Evolutionary conservation across 2,797 vertebrate species (phyloP), one percentile per base, ranked within the genome.

Genomic region (Sebastes elongatus): DNA sequence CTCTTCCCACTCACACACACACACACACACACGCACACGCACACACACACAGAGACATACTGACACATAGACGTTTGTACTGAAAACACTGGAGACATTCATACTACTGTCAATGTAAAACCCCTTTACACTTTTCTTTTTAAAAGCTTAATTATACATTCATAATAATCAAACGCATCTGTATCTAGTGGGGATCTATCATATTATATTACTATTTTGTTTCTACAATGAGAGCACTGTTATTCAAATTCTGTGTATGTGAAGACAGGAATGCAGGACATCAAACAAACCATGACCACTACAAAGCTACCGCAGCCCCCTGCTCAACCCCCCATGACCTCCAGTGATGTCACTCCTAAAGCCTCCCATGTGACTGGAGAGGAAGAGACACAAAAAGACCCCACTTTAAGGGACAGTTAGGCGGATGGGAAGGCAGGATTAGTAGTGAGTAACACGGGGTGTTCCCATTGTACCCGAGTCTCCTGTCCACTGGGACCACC

Each of bases 71-170:
- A 82, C 87, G 30, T 80, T 79, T 92, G 87, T 91, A 35, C 65
- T 69, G 52, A 46, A 79, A 62, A 92, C 93, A 95, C 86, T 67
- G 83, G 67, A 66, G 55, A 81, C 84, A 88, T 92, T 92, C 77
- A 90, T 59, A 42, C 32, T 8, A 18, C 13, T 63, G 35, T 64
- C 71, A 73, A 59, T 81, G 49, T 72, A 61, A 30, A 30, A 30
- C 30, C 30, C 30, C 30, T 30, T 30, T 30, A 30, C 30, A 7
- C 30, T 30, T 30, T 30, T 30, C 30, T 30, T 30, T 30, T 30
- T 30, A 30, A 42, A 10, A 61, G 52, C 70, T 59, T 33, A 18
- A 22, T 53, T 22, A 9, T 9, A 53, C 5, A 59, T 14, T 18
- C 42, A 32, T 0, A 22, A 28, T 35, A 76, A 28, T 75, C 20